These are phyloP conservation scores for Bovichtus variegatus DNA, from an alignment of 2,797 vertebrate genomes.

Conservation along the genomic window DNA sequence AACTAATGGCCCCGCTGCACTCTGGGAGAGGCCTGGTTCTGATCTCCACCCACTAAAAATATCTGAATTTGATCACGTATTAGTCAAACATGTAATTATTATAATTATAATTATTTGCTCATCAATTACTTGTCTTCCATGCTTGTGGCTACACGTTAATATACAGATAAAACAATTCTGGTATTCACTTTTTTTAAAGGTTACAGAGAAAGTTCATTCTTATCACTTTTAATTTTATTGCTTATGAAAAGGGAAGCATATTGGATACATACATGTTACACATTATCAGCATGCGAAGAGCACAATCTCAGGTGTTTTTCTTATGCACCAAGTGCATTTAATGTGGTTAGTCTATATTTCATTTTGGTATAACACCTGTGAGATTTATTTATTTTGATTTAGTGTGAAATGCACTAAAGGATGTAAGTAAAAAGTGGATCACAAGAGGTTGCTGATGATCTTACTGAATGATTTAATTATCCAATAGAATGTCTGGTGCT, in stretches of 20 bases:
- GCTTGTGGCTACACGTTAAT: not conserved
- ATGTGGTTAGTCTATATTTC: not conserved
- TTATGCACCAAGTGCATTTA: no score
- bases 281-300: not conserved
- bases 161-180: not conserved
- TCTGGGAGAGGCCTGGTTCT: slow-evolving; percentile 52
- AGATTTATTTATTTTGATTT: not conserved
- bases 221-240: no score
- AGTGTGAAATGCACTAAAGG: not conserved
- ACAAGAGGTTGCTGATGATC: not conserved
- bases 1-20: slow-evolving; percentile 43
- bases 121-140: not conserved
- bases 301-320: not conserved
- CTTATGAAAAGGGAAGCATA: not conserved
- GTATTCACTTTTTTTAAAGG: not conserved
- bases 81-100: not conserved
- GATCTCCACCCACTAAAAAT: not conserved
- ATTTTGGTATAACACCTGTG: not conserved
- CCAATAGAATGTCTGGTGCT: not conserved
- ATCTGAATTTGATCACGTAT: not conserved
- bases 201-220: not conserved
- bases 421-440: not conserved
- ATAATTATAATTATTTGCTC: not conserved
- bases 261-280: not conserved
- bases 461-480: not conserved